Conservation (phyloP, 2,888 invertebrate species). For the Acronicta psi region DNA sequence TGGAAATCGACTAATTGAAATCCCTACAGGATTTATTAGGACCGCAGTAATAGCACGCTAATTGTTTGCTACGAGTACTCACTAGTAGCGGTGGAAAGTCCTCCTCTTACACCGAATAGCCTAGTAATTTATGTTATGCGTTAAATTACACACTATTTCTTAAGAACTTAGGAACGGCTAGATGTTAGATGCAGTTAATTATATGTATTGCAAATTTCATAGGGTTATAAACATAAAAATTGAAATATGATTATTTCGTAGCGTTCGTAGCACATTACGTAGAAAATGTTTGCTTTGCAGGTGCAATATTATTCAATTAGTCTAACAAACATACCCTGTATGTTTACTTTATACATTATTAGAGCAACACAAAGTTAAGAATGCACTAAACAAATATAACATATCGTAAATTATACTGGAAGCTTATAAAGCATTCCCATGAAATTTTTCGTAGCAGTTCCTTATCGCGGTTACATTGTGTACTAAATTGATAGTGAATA, state of each 20-base stretch:
- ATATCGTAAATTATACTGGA: constrained; percentile 18
- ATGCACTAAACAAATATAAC: constrained; percentile 22
- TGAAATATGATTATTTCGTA: constrained; percentile 35
- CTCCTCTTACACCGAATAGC: constrained; percentile 15
- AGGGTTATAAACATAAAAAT: constrained; percentile 23
- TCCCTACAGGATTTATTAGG: constrained; percentile 49
- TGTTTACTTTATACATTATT: constrained; percentile 36
- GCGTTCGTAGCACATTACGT: constrained; percentile 1
- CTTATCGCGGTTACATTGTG: constrained; percentile 52
- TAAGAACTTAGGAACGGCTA: constrained; percentile 30
- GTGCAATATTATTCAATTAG: constrained; percentile 28
- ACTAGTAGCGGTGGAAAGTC: constrained; percentile 37
- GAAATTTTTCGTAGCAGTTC: constrained; percentile 33
- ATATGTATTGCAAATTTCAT: constrained; percentile 23
- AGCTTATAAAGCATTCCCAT: constrained; percentile 37
- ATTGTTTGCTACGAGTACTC: constrained; percentile 41
- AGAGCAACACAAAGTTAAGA: constrained; percentile 16
- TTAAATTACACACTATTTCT: constrained; percentile 40
- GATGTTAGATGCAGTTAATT: constrained; percentile 23
- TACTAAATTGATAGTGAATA: constrained; percentile 45
- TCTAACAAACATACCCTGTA: constrained; percentile 8
- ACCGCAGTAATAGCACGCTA: constrained; percentile 45
- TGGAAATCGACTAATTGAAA: constrained; percentile 57
- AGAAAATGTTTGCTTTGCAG: constrained; percentile 26
- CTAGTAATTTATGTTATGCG: constrained; percentile 42